These are phyloP conservation scores for Pitta sordida DNA, from an alignment of 2,113 vertebrate species.

Conservation along the genomic window DNA sequence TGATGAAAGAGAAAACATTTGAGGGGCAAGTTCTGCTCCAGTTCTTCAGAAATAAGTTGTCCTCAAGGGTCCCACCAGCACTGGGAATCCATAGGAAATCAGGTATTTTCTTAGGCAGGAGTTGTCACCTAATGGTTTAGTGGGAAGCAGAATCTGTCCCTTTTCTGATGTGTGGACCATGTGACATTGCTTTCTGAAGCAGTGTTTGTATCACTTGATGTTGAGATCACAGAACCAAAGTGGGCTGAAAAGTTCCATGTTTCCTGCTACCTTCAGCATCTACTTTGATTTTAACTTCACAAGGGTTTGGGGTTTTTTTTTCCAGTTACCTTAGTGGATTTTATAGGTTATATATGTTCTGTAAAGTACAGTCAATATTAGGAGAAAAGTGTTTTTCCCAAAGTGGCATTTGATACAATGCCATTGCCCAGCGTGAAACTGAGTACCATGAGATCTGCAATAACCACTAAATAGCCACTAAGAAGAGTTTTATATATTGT, in stretches of 20 bases:
- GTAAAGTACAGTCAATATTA: not conserved
- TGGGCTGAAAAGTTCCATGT: not conserved
- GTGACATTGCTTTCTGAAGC: not conserved
- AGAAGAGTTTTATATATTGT: fast-evolving
- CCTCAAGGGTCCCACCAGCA: not conserved
- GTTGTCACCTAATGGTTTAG: not conserved
- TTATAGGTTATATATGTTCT: not conserved
- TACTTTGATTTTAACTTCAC: not conserved
- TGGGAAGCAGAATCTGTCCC: not conserved
- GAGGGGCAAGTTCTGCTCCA: not conserved
- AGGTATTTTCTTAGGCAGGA: not conserved
- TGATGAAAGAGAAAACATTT: not conserved
- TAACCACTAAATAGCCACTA: not conserved
- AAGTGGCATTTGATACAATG: not conserved
- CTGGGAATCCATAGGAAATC: not conserved
- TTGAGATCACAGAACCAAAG: not conserved
- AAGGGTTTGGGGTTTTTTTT: not conserved
- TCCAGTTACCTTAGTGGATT: not conserved
- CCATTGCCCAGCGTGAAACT: not conserved
- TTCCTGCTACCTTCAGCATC: not conserved
- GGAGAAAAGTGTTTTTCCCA: not conserved
- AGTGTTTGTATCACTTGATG: not conserved
- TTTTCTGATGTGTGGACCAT: not conserved
- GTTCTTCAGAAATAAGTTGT: not conserved
- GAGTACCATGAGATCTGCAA: not conserved